Evolutionary conservation across 2,888 invertebrate species (phyloP).

Genomic region (Dicycla oo): DNA sequence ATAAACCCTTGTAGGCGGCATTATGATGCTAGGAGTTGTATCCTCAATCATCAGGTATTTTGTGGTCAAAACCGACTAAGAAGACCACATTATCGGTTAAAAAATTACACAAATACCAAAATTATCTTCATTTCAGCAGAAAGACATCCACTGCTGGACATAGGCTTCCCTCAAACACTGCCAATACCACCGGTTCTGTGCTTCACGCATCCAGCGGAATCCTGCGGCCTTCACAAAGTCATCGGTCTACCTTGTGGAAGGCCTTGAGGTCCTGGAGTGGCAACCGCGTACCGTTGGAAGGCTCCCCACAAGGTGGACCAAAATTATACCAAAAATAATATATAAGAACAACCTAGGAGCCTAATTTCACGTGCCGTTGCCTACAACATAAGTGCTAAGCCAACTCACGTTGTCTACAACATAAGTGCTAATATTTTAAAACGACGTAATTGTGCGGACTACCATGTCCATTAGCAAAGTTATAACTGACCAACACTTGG

Average conservation of each 20-base stretch:
- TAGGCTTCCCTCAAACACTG: too few species aligned
- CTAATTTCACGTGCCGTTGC: not conserved
- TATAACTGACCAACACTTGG: slow-evolving; percentile 40
- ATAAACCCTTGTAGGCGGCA: not conserved
- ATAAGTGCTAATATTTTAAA: slow-evolving; percentile 7
- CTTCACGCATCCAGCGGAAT: too few species aligned
- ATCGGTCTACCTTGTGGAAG: too few species aligned
- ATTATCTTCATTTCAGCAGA: too few species aligned
- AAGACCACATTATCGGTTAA: not conserved
- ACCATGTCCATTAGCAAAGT: slow-evolving; percentile 17
- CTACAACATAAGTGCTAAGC: not conserved
- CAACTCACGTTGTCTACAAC: not conserved
- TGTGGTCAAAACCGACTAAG: not conserved
- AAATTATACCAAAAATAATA: not conserved
- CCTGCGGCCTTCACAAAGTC: too few species aligned
- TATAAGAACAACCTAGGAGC: not conserved
- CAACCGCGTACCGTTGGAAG: too few species aligned
- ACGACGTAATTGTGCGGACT: slow-evolving; percentile 14
- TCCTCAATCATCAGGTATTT: not conserved
- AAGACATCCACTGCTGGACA: too few species aligned
- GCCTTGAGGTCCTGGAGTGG: too few species aligned
- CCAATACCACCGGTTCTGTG: too few species aligned
- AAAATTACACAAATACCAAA: not conserved
- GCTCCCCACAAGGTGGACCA: too few species aligned
- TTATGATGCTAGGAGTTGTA: too few species aligned